These are phyloP conservation scores for Psammodynastes pulverulentus DNA, from an alignment of 2,113 vertebrate genomes.

Conservation along the genomic window DNA sequence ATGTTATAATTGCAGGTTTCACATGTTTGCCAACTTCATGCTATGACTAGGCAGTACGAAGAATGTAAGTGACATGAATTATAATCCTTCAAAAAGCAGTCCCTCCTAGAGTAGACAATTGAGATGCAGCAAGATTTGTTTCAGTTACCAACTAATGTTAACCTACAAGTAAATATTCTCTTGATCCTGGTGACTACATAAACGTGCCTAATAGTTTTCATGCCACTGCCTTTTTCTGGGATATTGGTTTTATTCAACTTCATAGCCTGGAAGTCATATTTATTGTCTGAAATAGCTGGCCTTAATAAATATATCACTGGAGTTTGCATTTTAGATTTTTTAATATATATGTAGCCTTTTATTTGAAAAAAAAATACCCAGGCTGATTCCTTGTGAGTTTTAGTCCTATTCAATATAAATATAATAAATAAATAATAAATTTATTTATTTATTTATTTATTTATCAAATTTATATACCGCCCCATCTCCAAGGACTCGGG, in stretches of 20 bases:
- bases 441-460: no score
- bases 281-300: background rate
- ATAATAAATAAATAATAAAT: no score
- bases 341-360: background rate
- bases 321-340: background rate
- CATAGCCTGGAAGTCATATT: background rate
- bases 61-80: background rate
- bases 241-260: background rate
- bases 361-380: background rate
- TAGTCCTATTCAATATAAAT: no score
- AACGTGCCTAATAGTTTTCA: background rate
- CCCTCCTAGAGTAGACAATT: background rate
- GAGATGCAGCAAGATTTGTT: background rate
- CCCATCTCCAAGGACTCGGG: no score
- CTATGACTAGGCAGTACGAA: rapidly evolving
- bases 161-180: background rate
- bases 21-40: background rate
- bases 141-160: background rate
- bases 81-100: background rate
- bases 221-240: background rate
- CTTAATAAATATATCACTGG: background rate
- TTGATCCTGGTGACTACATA: background rate
- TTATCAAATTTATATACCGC: no score
- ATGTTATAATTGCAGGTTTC: background rate
- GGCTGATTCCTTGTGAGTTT: background rate